phyloP scores from a whole-genome alignment of 1,140 invertebrate species.

The Bombus huntii region DNA sequence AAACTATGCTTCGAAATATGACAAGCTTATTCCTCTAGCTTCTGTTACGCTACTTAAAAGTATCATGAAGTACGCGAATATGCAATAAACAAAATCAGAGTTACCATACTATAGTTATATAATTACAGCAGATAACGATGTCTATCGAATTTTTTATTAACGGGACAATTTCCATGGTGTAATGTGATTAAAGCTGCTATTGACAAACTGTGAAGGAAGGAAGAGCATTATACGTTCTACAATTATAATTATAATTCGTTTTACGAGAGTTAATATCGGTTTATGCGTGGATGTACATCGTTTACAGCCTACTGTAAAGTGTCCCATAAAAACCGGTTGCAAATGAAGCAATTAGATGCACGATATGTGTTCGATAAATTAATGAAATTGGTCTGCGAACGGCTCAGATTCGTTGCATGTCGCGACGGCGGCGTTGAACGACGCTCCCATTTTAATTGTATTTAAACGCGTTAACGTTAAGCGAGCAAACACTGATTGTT shows the following conservation, averaged over 20 bases:
- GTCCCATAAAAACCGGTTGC: not conserved
- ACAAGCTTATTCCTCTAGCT: not conserved
- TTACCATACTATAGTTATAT: not conserved
- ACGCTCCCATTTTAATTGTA: conserved; percentile 40
- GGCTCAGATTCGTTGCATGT: conserved; percentile 5
- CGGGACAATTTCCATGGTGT: not conserved
- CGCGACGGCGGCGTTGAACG: not conserved
- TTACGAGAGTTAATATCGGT: not conserved
- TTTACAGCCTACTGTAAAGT: not conserved
- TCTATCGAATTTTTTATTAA: not conserved
- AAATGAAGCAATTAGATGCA: not conserved
- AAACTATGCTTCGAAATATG: not conserved
- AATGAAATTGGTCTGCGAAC: conserved; percentile 15
- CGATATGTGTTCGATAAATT: not conserved
- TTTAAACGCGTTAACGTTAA: conserved; percentile 15
- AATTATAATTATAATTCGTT: not conserved
- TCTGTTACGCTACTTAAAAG: not conserved
- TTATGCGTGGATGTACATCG: not conserved
- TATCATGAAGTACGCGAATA: no score
- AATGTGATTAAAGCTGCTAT: not conserved
- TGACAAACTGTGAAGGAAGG: not conserved
- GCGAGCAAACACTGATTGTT: conserved; percentile 14
- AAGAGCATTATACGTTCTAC: not conserved
- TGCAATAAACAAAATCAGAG: not conserved
- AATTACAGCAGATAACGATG: not conserved